phyloP scores from a whole-genome alignment of 64 coral and sea anemone genomes.

The Anthopleura sola region DNA sequence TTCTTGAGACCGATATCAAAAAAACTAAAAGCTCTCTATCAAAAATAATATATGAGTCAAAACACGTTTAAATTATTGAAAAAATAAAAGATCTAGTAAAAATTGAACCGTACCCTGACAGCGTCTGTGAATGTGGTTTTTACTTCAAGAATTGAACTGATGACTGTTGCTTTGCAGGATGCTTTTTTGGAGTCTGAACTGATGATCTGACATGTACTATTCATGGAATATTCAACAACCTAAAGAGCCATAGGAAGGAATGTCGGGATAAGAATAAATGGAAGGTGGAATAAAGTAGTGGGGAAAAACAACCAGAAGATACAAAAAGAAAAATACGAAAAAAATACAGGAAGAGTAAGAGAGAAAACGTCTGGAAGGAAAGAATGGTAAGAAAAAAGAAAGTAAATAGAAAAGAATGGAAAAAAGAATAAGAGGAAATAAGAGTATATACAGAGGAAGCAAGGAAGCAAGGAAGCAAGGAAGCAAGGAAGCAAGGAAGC shows the following conservation, averaged over 20 bases:
- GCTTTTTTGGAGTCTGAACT: constrained; percentile 13
- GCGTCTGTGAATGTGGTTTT: not conserved
- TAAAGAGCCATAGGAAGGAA: not conserved
- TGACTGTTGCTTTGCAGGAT: not conserved
- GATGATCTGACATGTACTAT: not conserved
- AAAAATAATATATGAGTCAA: too few relatives aligned
- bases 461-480: too few relatives aligned
- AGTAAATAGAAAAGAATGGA: not conserved
- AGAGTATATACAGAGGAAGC: not conserved
- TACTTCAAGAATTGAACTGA: not conserved
- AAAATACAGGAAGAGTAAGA: not conserved
- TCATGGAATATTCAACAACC: not conserved
- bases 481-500: too few relatives aligned
- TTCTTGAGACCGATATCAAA: too few relatives aligned
- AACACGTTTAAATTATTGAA: too few relatives aligned
- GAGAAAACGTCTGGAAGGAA: not conserved
- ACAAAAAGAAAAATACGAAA: not conserved
- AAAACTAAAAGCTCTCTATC: too few relatives aligned
- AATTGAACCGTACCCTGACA: not conserved
- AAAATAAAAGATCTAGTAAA: too few relatives aligned
- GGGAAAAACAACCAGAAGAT: not conserved
- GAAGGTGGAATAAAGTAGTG: not conserved
- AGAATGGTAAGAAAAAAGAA: not conserved
- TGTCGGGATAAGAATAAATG: not conserved
- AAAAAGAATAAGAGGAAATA: not conserved